phyloP scores from a whole-genome alignment of 1,140 invertebrate species.

The Diachasma alloeum region DNA sequence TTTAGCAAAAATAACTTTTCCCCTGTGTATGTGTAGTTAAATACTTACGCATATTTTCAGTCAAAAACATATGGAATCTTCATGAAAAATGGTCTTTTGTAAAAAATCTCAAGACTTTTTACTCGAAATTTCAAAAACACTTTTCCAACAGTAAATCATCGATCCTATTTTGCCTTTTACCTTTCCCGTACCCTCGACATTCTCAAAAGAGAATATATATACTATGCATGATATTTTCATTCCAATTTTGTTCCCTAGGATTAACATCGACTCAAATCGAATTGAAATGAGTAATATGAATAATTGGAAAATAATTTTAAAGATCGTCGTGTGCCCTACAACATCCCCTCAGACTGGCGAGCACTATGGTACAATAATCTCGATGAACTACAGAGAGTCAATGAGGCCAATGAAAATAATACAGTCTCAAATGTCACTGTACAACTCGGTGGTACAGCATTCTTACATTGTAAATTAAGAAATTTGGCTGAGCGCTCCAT shows the following conservation, averaged over 20 bases:
- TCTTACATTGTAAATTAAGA: conserved; percentile 81
- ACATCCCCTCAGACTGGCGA: conserved; percentile 66
- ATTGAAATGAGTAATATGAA: not conserved
- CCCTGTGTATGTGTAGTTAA: too few relatives aligned
- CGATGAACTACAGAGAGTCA: conserved; percentile 67
- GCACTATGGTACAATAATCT: conserved; percentile 71
- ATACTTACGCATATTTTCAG: too few relatives aligned
- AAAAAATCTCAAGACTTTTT: too few relatives aligned
- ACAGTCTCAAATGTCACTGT: conserved; percentile 81
- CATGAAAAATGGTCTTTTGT: too few relatives aligned
- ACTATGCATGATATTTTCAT: not conserved
- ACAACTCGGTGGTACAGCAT: conserved; percentile 83
- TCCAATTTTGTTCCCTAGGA: not conserved
- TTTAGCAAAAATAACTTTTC: too few relatives aligned
- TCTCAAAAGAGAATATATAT: not conserved
- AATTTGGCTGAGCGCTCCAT: conserved; percentile 74
- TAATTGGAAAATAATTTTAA: conserved; percentile 35
- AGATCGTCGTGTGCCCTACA: conserved; percentile 62
- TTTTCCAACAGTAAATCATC: not conserved
- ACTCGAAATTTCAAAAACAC: too few relatives aligned
- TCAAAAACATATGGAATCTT: too few relatives aligned
- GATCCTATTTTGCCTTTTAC: not conserved
- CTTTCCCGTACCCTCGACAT: not conserved
- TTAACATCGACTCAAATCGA: not conserved
- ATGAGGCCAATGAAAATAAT: conserved; percentile 73